Conservation (phyloP, 2,888 invertebrate genomes). For the Lepidocyrtoides sp. region DNA sequence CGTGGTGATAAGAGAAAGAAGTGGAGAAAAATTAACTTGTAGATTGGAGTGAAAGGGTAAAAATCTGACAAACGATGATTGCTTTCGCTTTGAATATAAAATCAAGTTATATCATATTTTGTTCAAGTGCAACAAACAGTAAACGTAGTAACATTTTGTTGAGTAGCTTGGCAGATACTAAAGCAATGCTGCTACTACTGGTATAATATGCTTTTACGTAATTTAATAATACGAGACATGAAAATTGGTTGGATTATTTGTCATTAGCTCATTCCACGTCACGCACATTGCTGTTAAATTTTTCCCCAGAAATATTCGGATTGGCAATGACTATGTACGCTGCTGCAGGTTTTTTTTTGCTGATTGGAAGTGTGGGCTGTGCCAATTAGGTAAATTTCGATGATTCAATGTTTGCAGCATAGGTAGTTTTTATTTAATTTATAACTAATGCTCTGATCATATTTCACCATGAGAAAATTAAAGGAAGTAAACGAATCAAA, state of each 20-base stretch:
- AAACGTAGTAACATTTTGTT: not conserved
- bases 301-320: too few relatives aligned
- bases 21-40: conserved; percentile 25
- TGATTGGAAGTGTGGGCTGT: not conserved
- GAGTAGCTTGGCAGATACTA: too few relatives aligned
- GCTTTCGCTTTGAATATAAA: not conserved
- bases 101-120: not conserved
- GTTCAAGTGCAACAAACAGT: not conserved
- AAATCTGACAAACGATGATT: conserved; percentile 7
- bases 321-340: too few relatives aligned
- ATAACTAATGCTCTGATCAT: not conserved
- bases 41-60: conserved; percentile 21
- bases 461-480: not conserved
- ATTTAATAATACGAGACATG: conserved; percentile 2
- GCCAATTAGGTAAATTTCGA: not conserved
- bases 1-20: not conserved
- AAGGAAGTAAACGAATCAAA: not conserved
- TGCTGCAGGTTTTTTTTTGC: too few relatives aligned
- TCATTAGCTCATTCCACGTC: not conserved
- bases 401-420: not conserved
- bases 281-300: not conserved
- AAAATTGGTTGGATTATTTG: conserved; percentile 21
- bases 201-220: not conserved
- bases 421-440: too few relatives aligned
- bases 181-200: not conserved